These are phyloP conservation scores for Heptranchias perlo DNA, from an alignment of 2,113 vertebrate genomes.

Conservation along the genomic window DNA sequence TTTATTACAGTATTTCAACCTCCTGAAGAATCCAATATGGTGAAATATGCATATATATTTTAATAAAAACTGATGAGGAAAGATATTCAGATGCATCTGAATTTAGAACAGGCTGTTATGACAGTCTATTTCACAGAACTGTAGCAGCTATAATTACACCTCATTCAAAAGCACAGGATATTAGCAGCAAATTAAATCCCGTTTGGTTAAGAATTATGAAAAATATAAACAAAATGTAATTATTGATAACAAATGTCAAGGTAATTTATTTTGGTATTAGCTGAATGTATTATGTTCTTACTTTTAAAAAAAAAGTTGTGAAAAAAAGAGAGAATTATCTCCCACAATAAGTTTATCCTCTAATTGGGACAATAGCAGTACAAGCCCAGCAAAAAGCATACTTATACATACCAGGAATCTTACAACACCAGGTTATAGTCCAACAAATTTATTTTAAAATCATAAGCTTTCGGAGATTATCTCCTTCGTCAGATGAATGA, in stretches of 20 bases:
- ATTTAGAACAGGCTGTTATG: not conserved
- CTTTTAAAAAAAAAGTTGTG: not conserved
- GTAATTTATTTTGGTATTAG: too few relatives aligned
- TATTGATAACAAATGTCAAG: too few relatives aligned
- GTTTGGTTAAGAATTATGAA: not conserved
- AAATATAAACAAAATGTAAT: not conserved
- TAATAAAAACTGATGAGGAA: not conserved
- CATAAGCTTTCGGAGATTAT: too few relatives aligned
- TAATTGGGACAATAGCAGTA: not conserved
- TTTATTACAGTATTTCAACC: not conserved
- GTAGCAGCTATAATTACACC: not conserved
- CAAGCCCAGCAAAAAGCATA: not conserved
- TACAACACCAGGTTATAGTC: too few relatives aligned
- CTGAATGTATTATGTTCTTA: not conserved
- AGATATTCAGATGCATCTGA: not conserved
- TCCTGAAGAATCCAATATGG: not conserved
- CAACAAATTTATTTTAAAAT: too few relatives aligned
- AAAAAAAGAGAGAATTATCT: not conserved
- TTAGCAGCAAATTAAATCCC: not conserved
- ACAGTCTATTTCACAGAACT: not conserved
- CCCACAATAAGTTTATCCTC: not conserved
- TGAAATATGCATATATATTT: not conserved
- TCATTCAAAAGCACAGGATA: not conserved
- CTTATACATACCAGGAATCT: not conserved
- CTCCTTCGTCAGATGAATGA: too few relatives aligned